A percentile compares a stretch with the other conserved stretches of the same genome.
Evolutionary conservation across 2,797 vertebrate species (phyloP).

Genomic region (Acipenser ruthenus): DNA sequence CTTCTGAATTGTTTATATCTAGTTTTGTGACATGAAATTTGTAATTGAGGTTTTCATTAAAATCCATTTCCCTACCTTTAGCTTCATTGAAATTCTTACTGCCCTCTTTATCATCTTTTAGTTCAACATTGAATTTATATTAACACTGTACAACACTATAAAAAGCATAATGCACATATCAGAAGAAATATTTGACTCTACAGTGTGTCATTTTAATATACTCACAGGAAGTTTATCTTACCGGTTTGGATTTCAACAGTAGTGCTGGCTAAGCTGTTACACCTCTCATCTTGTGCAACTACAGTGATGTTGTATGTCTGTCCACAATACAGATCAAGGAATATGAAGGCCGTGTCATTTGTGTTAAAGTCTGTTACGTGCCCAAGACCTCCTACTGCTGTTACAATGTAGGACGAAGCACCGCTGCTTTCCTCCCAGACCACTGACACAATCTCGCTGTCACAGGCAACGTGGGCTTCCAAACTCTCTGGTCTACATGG

Average conservation of each 20-base stretch:
- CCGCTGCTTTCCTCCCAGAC: slow-evolving; percentile 45
- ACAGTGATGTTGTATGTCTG: slow-evolving; percentile 53
- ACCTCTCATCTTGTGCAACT: slow-evolving; percentile 33
- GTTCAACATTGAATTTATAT: too few species aligned
- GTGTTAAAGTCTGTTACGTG: slow-evolving; percentile 36
- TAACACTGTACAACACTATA: too few species aligned
- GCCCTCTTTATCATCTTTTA: too few species aligned
- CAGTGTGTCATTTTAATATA: too few species aligned
- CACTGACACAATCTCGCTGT: slow-evolving; percentile 40
- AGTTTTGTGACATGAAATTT: too few species aligned
- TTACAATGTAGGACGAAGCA: slow-evolving; percentile 40
- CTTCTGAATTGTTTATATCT: too few species aligned
- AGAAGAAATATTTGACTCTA: too few species aligned
- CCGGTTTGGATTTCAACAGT: slow-evolving; percentile 39
- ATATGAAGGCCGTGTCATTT: slow-evolving; percentile 25
- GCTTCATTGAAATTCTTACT: too few species aligned
- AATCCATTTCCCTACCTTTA: too few species aligned
- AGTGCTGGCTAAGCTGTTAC: slow-evolving; percentile 39
- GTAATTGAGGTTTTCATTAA: too few species aligned
- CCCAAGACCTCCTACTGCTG: slow-evolving; percentile 43
- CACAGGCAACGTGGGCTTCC: slow-evolving; percentile 37
- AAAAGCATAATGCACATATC: too few species aligned
- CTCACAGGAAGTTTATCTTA: slow-evolving; percentile 22
- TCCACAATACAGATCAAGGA: slow-evolving; percentile 50
- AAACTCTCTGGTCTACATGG: slow-evolving; percentile 51